Base-by-base conservation (phyloP, 1,140 invertebrate species). In the Zaprionus inermis region DNA sequence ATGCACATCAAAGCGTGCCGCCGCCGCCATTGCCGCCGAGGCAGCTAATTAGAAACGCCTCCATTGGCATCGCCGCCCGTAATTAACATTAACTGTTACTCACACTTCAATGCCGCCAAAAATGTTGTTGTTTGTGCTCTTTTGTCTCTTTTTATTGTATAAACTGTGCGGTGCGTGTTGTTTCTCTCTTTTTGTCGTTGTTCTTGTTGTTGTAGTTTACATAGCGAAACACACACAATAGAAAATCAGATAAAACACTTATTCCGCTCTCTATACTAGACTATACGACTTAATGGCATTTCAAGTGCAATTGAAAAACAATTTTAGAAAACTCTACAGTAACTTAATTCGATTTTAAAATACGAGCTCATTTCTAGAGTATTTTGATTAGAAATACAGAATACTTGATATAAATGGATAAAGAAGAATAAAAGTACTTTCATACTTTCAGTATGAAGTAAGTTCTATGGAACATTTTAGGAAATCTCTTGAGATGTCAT, bases 31-130 rank as follows among this genome's bases (percentile, higher is more conserved):
- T 32, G 65, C 44, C 66, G 32, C 32, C 38, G 71, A 54, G 72
- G 74, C 72, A 79, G 67, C 84, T 88, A 88, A 88, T 88, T 88
- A 88, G 83, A 73, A 72, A 88, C 83, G 84, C 79, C 79, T 72
- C 67, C 46, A 76, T 76, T 70, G 72, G 66, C 72, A 70, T 68
- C 72, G 67, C 41, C 64, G 54, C 41, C 72, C 83, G 73, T 81
- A 85, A 85, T 86, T 66, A 81, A 73, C 66, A 66, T 76, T 88
- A 88, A 77, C 69, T 74, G 70, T 75, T 84, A 34, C 60, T 49
- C 66, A 66, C 56, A 72, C 65, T 72, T 64, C 16, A 54, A 70
- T 70, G 66, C 32, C 55, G 60, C 54, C 55, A 67, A 75, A 85
- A 77, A 46, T 38, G 6, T 46, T 46, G 44, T 51, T 61, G 28